These are phyloP conservation scores for Drosophila colorata DNA, from an alignment of 2,888 invertebrate genomes.

Conservation along the genomic window DNA sequence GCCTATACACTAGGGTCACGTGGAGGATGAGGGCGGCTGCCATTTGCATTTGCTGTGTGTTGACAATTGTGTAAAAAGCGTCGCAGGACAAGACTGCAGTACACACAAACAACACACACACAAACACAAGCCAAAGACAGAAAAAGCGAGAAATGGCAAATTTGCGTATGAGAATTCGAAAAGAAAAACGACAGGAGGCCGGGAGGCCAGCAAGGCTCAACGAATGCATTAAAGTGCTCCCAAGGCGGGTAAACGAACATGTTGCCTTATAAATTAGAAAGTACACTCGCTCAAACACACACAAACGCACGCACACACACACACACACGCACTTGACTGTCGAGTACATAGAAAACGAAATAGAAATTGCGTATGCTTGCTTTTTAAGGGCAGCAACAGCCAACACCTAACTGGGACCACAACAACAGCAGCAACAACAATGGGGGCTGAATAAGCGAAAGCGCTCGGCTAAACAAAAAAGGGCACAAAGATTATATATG, in stretches of 20 bases:
- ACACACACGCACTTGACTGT: conserved; percentile 28
- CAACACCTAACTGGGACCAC: conserved; percentile 26
- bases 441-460: conserved; percentile 48
- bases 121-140: conserved; percentile 7
- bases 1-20: conserved; percentile 49
- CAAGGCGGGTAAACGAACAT: conserved; percentile 63
- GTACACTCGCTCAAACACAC: conserved; percentile 26
- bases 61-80: conserved; percentile 77
- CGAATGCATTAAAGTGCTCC: conserved; percentile 71
- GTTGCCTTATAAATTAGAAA: conserved; percentile 75
- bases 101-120: conserved; percentile 5
- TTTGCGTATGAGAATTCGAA: conserved; percentile 72
- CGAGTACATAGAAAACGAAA: conserved; percentile 52
- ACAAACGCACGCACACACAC: conserved; percentile 11
- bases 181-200: conserved; percentile 40
- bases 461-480: conserved; percentile 39
- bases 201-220: conserved; percentile 23
- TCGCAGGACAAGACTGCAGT: conserved; percentile 65
- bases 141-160: conserved; percentile 44
- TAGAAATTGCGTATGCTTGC: conserved; percentile 73
- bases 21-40: conserved; percentile 12
- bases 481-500: conserved; percentile 38
- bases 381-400: conserved; percentile 45
- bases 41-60: conserved; percentile 69
- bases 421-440: conserved; percentile 10